Base-by-base conservation (phyloP, 1,140 invertebrate genomes). In the Chionoecetes opilio region DNA sequence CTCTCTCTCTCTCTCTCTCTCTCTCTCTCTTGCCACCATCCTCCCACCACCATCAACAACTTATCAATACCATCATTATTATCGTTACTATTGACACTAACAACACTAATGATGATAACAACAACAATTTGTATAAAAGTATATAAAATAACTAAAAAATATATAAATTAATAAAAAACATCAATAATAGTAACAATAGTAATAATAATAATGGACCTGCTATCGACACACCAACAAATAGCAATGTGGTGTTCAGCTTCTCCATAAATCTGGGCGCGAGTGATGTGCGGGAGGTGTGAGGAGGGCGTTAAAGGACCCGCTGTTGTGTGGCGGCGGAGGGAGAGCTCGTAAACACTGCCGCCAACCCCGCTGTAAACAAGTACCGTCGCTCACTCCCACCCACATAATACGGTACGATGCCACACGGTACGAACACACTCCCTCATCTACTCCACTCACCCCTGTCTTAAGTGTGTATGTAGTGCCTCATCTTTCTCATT, bases 331-430 rank as follows among this genome's bases (percentile, higher is more conserved):
- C 63, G 63, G 63, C 63, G 11, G 21, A 26, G 63, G 63, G 6
- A 46, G n/a, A 75, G 63, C 63, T 75, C 63, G 63, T 75, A 75
- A 75, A 75, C 63, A 75, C 63, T n/a, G 53, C 53, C 53, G 26
- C 9, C 46, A 9, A 2, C 11, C n/a, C 63, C 21, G 63, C 63
- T 75, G 63, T 75, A 75, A 75, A 75, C 63, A 75, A n/a, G 11
- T 75, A 11, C 41, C 14, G 14, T 8, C 21, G 21, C 63, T n/a
- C 63, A 75, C n/a, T n/a, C 21, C 41, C 63, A n/a, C 63, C 63
- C 63, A n/a, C n/a, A 21, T 26, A 75, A 17, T n/a, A 17, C 8
- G 6, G 21, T 53, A 11, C 26, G n/a, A 17, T n/a, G 5, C 26
- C 63, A 21, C 5, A 53, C 46, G 11, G 8, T 21, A 75, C 53